Evolutionary conservation across 2,888 invertebrate genomes (phyloP), one percentile per base, ranked within the genome.

Genomic region (Aphidoletes aphidimyza): DNA sequence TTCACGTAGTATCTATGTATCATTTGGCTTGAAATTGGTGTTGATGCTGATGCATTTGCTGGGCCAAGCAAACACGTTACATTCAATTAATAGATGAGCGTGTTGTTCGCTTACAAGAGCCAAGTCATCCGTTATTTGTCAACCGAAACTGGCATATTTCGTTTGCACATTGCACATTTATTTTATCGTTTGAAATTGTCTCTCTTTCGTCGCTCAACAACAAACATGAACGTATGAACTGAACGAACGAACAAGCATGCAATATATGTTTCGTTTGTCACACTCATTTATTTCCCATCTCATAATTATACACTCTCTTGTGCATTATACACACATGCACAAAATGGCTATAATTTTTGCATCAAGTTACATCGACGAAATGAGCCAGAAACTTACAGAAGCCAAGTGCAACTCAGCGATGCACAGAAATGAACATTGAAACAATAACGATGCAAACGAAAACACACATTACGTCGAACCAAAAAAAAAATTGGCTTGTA

Each of bases 101-200:
- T 81, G 37, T 22, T 14, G 36, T 81, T 36, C n/a, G 81, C 9
- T 6, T 54, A 8, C 5, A 19, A 36, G n/a, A 22, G 37, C 37
- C 37, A 36, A 81, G 81, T 81, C 22, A 37, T 81, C n/a, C 81
- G 81, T 81, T 81, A 37, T 81, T 81, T 81, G 81, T 81, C 81
- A 81, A 81, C 37, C 37, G 69, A 81, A 81, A 81, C 37, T 81
- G 81, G 81, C 81, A 37, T 37, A 81, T 81, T 81, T 81, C 6
- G 81, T 81, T 81, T 81, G 81, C 81, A 37, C 69, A 69, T 69
- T 30, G 69, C 69, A 34, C 30, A 30, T 69, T 69, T 69, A 5
- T 54, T 14, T 54, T 54, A n/a, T n/a, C n/a, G n/a, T n/a, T n/a
- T n/a, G n/a, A n/a, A n/a, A n/a, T n/a, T n/a, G n/a, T n/a, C n/a